Percentiles rank a stretch among this genome's conserved stretches.
Evolutionary conservation across 2,888 invertebrate genomes (phyloP).

Genomic region (Hydropsyche betteni): DNA sequence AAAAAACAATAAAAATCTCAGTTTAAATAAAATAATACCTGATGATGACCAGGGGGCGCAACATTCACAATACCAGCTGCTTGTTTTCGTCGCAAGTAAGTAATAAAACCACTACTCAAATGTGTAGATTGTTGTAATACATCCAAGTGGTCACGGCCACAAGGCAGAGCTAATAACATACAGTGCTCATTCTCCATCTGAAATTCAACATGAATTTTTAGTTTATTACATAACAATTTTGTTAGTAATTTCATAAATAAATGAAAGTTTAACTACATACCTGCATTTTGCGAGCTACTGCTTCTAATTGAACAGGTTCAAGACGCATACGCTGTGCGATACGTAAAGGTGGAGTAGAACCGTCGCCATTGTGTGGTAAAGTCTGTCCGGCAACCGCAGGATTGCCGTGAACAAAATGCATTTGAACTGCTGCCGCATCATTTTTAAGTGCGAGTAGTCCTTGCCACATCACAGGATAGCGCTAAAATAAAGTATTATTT

Average conservation of each 20-base stretch:
- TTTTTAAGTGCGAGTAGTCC: conserved; percentile 94
- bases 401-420: conserved; percentile 98
- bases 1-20: conserved; percentile 20
- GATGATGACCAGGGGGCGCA: conserved; percentile 87
- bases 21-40: conserved; percentile 62
- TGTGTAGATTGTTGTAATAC: conserved; percentile 92
- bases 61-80: conserved; percentile 99
- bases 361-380: conserved; percentile 85
- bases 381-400: conserved; percentile 88
- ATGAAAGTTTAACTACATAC: conserved; percentile 58
- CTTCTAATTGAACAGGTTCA: conserved; percentile 94
- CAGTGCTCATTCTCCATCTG: conserved; percentile 96
- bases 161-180: conserved; percentile 93
- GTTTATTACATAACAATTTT: neutral
- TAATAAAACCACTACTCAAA: conserved; percentile 91
- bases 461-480: conserved; percentile 98
- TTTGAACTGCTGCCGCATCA: conserved; percentile 96
- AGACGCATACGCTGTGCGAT: conserved; percentile 98
- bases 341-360: conserved; percentile 84
- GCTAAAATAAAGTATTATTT: conserved; percentile 62
- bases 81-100: conserved; percentile 95
- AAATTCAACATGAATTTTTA: conserved; percentile 51
- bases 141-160: conserved; percentile 94
- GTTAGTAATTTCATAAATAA: too few relatives aligned
- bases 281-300: conserved; percentile 96